Evolutionary conservation across 2,113 vertebrate genomes (phyloP).

Genomic region (Podiceps cristatus): DNA sequence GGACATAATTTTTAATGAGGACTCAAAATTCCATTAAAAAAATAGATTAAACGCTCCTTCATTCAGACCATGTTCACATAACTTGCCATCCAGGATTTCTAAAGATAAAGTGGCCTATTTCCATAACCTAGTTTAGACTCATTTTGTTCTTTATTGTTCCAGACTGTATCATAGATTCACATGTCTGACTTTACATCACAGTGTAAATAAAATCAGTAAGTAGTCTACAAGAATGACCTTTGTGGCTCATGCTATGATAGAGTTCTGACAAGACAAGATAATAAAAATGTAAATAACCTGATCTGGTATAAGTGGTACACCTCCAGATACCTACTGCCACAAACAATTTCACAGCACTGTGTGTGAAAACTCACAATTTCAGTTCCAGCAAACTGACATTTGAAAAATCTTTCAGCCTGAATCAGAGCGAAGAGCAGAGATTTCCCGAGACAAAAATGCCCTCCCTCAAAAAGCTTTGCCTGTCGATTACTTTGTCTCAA

Average conservation of each 20-base stretch:
- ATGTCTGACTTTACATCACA: neutral
- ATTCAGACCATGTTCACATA: neutral
- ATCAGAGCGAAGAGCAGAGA: neutral
- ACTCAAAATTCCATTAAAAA: neutral
- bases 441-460: neutral
- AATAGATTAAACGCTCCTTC: neutral
- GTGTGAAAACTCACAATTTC: neutral
- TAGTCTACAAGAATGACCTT: neutral
- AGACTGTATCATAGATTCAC: neutral
- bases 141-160: neutral
- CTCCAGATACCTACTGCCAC: neutral
- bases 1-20: neutral
- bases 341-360: neutral
- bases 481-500: neutral
- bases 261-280: neutral
- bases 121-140: slow-evolving; percentile 65
- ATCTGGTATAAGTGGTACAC: neutral
- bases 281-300: slow-evolving; percentile 22
- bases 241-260: neutral
- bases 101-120: slow-evolving; percentile 74
- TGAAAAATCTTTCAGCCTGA: neutral
- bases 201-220: neutral
- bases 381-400: neutral
- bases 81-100: slow-evolving; percentile 44
- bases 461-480: neutral